Base-by-base conservation (phyloP, 2,797 vertebrate genomes). In the Nothura maculosa region DNA sequence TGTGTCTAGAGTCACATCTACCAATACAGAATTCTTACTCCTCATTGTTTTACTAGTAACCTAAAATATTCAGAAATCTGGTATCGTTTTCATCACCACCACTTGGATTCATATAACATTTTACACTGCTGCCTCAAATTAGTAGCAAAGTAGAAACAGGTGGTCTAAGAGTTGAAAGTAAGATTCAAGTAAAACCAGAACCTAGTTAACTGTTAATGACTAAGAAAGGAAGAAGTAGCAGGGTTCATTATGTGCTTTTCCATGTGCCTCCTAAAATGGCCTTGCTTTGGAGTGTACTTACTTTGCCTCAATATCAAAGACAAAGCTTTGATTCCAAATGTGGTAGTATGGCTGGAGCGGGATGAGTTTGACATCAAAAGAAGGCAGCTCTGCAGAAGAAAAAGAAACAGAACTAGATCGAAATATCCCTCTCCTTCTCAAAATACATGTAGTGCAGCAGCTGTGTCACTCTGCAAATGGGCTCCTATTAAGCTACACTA, bases 351-450 rank as follows among this genome's bases (percentile, higher is more conserved):
- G 95, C 61, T 95, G 87, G 38, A 88, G 36, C 9, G 96, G 91
- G 70, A 92, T 85, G 61, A 98, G 97, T 50, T 93, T 97, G 63
- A 98, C 97, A 87, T 98, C 97, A 93, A 98, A 98, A 40, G 94
- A 94, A 52, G 98, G 98, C 74, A 98, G 97, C 66, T 97, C 98
- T 98, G 81, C n/a, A 62, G 67, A 67, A 50, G 81, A 17, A 50
- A 84, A 17, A 81, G 9, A 16, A 20, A 9, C 30, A 60, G 48
- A 22, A 54, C 11, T 25, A 75, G 12, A 4, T 24, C 62, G 34
- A 84, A 34, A 10, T 34, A 81, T 84, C 66, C 7, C 19, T 6
- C 28, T 11, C 66, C 75, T 10, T 11, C 1, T 42, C 62, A 34
- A 85, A 72, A 47, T 15, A 5, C 6, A 3, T 48, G 54, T 50